phyloP scores from a whole-genome alignment of 2,113 vertebrate genomes.

The Tapirus terrestris region DNA sequence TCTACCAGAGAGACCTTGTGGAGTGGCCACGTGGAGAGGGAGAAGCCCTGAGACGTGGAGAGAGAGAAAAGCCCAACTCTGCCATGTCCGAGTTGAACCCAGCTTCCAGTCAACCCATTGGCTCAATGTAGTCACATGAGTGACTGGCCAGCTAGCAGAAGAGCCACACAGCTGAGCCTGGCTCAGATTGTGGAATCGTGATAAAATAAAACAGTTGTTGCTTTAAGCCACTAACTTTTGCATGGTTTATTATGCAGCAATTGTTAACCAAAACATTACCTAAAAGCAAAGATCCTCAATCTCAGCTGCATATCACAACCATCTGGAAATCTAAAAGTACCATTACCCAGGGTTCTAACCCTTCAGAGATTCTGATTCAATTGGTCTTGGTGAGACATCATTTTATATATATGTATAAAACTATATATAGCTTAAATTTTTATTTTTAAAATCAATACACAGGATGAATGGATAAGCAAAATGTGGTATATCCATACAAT shows the following conservation, averaged over 20 bases:
- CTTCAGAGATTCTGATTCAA: neutral
- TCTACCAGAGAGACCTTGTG: neutral
- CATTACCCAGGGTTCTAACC: neutral
- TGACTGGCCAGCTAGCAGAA: neutral
- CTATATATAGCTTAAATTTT: neutral
- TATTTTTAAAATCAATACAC: neutral
- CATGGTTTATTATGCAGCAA: neutral
- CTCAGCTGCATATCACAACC: neutral
- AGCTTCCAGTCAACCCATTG: neutral
- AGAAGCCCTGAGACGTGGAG: neutral
- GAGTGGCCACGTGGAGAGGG: neutral
- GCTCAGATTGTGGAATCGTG: neutral
- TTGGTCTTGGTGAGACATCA: neutral
- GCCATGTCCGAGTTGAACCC: neutral
- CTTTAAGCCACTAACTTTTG: neutral
- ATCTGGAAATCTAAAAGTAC: neutral
- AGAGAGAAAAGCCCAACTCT: neutral
- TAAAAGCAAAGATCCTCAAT: neutral
- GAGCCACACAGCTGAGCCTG: neutral
- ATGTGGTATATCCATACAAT: neutral
- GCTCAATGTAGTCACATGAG: neutral
- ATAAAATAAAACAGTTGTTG: neutral
- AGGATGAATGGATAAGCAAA: neutral
- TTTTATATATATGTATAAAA: neutral
- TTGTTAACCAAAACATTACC: neutral